Base-by-base conservation (phyloP, 2,113 vertebrate genomes). In the Lophochroa leadbeateri region DNA sequence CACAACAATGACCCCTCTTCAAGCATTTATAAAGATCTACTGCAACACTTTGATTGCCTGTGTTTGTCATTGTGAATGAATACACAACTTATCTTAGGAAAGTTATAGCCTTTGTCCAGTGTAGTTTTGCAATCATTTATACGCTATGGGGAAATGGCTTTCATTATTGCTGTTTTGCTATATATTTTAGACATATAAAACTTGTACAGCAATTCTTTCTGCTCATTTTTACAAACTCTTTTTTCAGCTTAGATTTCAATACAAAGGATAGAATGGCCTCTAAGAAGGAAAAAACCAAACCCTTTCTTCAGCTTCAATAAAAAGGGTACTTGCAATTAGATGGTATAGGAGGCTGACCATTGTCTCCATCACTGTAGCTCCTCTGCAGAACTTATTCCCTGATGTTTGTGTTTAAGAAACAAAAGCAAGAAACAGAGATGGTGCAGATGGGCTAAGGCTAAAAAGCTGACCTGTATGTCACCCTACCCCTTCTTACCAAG, bases 401-500 rank as follows among this genome's bases (percentile, higher is more conserved):
- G 53, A 83, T 79, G 84, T 71, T 41, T 83, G 86, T 86, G 74
- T 60, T 92, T 90, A 88, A 93, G 89, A 92, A 96, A 96, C 80
- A 97, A 94, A 94, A 88, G 52, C 84, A 84, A 90, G 93, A 94
- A 93, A 64, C 74, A 67, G 95, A 97, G 93, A 96, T 9, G 37
- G 71, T 83, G 35, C 76, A 93, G 89, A 97, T 84, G 76, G 53
- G 79, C 50, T 58, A 52, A 84, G 60, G 86, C 86, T 89, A 82
- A 80, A 88, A 82, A 75, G 55, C 21, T 96, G 96, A 96, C 94
- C 96, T 78, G 8, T 33, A 15, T 43, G 69, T 89, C 94, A 95
- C 71, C 57, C 91, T 68, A 24, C 53, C 81, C 94, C 70, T 70
- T 58, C 99, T 99, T 99, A 99, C 99, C 99, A 74, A 99, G 98